Conservation (phyloP, 2,888 invertebrate genomes). For the Melipona beecheii region DNA sequence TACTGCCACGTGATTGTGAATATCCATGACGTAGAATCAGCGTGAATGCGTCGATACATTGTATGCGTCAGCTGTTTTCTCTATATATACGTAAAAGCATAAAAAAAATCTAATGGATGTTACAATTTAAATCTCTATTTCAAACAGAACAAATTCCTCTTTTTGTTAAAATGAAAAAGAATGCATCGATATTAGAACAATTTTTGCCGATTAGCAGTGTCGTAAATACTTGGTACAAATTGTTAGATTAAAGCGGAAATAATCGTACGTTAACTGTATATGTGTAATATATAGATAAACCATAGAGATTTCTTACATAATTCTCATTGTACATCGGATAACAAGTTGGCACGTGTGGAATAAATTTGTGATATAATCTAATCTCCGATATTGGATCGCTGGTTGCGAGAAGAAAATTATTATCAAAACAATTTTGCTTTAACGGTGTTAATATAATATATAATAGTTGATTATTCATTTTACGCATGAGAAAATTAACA, state of each 20-base stretch:
- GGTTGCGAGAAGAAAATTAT: neutral
- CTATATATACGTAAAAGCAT: neutral
- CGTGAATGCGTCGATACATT: neutral
- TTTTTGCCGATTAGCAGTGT: neutral
- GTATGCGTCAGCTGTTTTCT: conserved; percentile 32
- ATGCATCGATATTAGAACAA: neutral
- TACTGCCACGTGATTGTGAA: conserved; percentile 39
- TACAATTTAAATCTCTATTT: neutral
- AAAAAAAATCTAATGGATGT: neutral
- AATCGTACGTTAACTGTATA: conserved; percentile 1
- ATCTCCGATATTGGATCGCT: neutral
- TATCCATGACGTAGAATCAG: conserved; percentile 18
- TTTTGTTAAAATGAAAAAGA: neutral
- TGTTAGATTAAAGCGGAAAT: neutral
- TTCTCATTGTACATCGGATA: neutral
- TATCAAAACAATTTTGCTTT: neutral
- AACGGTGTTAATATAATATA: neutral
- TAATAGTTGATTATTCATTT: neutral
- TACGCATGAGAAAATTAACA: neutral
- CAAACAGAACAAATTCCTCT: neutral
- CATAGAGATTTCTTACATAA: conserved; percentile 21
- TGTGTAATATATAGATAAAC: neutral
- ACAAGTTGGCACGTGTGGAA: neutral
- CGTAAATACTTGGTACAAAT: neutral
- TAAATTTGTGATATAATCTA: neutral